A percentile compares a stretch with the other conserved stretches of the same genome.
phyloP scores from a whole-genome alignment of 2,797 vertebrate species.

The Geotrypetes seraphini region DNA sequence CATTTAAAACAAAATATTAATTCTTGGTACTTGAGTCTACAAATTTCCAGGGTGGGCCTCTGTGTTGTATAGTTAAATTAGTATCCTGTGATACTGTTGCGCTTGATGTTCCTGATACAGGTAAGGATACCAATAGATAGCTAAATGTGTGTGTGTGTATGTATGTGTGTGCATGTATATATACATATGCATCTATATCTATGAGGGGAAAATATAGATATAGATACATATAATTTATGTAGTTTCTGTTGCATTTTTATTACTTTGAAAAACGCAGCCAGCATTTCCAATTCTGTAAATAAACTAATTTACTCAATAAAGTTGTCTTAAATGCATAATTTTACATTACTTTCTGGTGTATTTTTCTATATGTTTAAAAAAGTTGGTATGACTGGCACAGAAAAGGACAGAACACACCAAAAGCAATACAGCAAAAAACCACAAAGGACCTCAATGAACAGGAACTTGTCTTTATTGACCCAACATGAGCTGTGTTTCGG shows the following conservation, averaged over 20 bases:
- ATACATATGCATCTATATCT: too few species aligned
- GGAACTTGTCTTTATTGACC: too few species aligned
- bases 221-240: too few species aligned
- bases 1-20: constrained; percentile 41
- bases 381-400: too few species aligned
- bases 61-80: constrained; percentile 54
- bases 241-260: constrained; percentile 59
- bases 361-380: constrained; percentile 39
- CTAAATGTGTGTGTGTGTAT: too few species aligned
- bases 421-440: too few species aligned
- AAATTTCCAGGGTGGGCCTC: constrained; percentile 52
- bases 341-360: constrained; percentile 58
- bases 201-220: too few species aligned
- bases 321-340: constrained; percentile 75
- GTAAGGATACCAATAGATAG: constrained; percentile 72
- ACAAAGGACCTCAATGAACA: too few species aligned
- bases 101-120: constrained; percentile 77
- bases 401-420: too few species aligned
- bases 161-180: too few species aligned
- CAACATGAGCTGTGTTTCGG: too few species aligned
- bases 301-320: constrained; percentile 91
- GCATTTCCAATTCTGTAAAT: constrained; percentile 70
- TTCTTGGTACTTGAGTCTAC: constrained; percentile 50
- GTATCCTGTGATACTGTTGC: constrained; percentile 57
- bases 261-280: constrained; percentile 56